These are phyloP conservation scores for Philypnodon macrostomus DNA, from an alignment of 2,797 vertebrate genomes.

Conservation along the genomic window DNA sequence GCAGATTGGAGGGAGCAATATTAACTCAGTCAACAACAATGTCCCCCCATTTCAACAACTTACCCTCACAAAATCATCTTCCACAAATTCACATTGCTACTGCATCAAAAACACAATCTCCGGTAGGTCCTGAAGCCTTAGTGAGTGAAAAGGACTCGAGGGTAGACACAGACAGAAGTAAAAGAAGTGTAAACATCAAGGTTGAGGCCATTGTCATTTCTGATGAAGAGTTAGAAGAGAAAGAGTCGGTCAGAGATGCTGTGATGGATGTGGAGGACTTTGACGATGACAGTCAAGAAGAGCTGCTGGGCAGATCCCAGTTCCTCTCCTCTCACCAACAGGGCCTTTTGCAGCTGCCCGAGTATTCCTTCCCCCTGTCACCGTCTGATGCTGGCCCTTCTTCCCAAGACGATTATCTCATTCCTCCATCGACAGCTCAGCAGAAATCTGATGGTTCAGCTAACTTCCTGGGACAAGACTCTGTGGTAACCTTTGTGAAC, in stretches of 20 bases:
- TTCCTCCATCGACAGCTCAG: constrained; percentile 49
- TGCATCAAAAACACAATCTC: constrained; percentile 18
- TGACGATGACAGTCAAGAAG: constrained; percentile 68
- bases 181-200: constrained; percentile 76
- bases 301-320: constrained; percentile 69
- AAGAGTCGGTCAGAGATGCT: constrained; percentile 35
- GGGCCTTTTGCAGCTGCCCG: constrained; percentile 71
- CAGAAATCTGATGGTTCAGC: constrained; percentile 67
- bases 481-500: constrained; percentile 83
- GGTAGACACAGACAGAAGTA: constrained; percentile 21
- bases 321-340: constrained; percentile 77
- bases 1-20: constrained; percentile 21
- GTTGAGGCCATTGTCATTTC: constrained; percentile 93
- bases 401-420: constrained; percentile 62
- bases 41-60: constrained; percentile 35
- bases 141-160: constrained; percentile 5
- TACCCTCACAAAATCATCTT: not conserved
- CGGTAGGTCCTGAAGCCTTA: constrained; percentile 2
- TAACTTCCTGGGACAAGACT: constrained; percentile 84
- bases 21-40: constrained; percentile 37
- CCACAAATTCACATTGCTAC: constrained; percentile 19
- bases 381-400: constrained; percentile 68
- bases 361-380: constrained; percentile 72
- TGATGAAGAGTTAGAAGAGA: constrained; percentile 85
- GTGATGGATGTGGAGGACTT: constrained; percentile 63